Evolutionary conservation across 2,113 vertebrate genomes (phyloP).

Genomic region (Equus quagga): DNA sequence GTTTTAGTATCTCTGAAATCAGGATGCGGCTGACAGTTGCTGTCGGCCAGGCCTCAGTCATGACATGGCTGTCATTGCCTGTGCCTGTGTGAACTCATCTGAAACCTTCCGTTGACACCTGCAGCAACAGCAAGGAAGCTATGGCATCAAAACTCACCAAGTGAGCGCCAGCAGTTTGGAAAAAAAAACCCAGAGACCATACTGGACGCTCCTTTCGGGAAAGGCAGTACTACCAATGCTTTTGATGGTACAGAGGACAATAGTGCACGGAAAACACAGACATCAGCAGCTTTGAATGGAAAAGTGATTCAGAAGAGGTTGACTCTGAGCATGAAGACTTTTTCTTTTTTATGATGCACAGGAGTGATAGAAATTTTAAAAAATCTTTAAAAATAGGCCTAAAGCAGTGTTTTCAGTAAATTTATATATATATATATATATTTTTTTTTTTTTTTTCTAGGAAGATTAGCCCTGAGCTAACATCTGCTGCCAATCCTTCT

Average conservation of each 20-base stretch:
- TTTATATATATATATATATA: background rate
- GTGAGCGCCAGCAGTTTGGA: background rate
- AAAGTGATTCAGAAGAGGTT: conserved; percentile 17
- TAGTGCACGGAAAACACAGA: background rate
- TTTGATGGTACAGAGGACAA: background rate
- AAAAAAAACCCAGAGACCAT: background rate
- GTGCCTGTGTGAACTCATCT: background rate
- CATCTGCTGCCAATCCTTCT: too few species aligned
- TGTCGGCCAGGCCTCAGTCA: background rate
- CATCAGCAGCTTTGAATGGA: background rate
- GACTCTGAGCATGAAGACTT: background rate
- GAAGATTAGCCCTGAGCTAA: too few species aligned
- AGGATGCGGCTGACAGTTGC: background rate
- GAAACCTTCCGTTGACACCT: background rate
- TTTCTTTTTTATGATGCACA: background rate
- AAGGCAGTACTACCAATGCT: background rate
- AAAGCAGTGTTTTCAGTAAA: background rate
- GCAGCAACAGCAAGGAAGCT: background rate
- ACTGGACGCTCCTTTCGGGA: background rate
- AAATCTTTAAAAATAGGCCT: conserved; percentile 8
- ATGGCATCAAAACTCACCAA: background rate
- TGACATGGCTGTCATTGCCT: too few species aligned
- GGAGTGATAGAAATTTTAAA: background rate
- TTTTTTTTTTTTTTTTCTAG: too few species aligned
- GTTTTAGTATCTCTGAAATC: conserved; percentile 32